Evolutionary conservation across 2,113 vertebrate genomes (phyloP), one percentile per base, ranked within the genome.

Genomic region (Pionites leucogaster): DNA sequence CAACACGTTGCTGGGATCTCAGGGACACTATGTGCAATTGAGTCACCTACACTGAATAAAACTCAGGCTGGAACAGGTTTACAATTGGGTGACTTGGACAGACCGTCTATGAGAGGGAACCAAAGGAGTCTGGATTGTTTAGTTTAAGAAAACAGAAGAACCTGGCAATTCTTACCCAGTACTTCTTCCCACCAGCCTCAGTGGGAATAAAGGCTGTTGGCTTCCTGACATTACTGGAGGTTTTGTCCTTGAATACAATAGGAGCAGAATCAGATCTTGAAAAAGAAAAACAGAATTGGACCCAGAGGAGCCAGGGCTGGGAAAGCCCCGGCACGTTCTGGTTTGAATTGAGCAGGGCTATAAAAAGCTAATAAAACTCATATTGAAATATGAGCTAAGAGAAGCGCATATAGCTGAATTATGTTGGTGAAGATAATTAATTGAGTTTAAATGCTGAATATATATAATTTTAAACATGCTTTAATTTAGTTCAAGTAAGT

Each of bases 241-340:
- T 90, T 96, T 97, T 95, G 95, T 93, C 57, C 44, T 93, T 19
- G 76, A 92, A 84, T n/a, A 97, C 92, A 97, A 97, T 96, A 88
- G 88, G 52, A 95, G 88, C 92, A 92, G 88, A 69, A 95, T 95
- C 77, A 93, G 90, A 95, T 72, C 83, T 88, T 95, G 64, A 94
- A 85, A 88, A 85, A 94, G 75, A 70, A 94, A 96, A 96, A 78
- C 18, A 90, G 93, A 90, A 96, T 85, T 90, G 90, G 86, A 86
- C 86, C 77, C 96, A 96, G 86, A 94, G 92, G 95, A 97, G 55
- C 62, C 83, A 81, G 65, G 52, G 65, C 76, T 92, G 90, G 86
- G 93, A 97, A 95, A 94, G 80, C 84, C 96, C 65, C 88, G 75
- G 92, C 82, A 93, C 22, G 5, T 94, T 95, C 90, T 96, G 90